Base-by-base conservation (phyloP, 1,140 invertebrate genomes). In the Drosophila sulfurigaster region DNA sequence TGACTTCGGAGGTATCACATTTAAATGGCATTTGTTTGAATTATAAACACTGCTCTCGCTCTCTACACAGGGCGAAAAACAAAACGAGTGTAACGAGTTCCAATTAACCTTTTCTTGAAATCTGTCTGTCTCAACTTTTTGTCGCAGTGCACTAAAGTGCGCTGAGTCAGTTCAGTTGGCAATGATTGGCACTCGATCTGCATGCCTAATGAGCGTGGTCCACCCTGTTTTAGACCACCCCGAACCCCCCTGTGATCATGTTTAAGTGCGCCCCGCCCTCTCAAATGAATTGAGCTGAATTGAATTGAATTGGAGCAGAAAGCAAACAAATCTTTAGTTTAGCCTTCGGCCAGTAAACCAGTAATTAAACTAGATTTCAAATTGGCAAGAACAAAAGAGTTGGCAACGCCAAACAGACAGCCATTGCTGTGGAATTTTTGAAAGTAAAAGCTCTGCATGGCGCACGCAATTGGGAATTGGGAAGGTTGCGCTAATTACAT, bases 401-500 rank as follows among this genome's bases (percentile, higher is more conserved):
- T 59, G 57, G 25, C 41, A 59, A 46, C 57, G 57, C 46, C 20
- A 38, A 35, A 35, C 30, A 54, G 38, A 8, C 10, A 51, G 20
- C 48, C 63, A 63, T 69, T 79, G 78, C 54, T 68, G 59, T 58
- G 80, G 67, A 87, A 78, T 88, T 86, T 87, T 88, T 89, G 83
- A 88, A 88, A 88, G 83, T 88, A 89, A 88, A 89, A 88, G 82
- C 80, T 82, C 48, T 46, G 16, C 57, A 52, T 25, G n/a, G 41
- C 32, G 54, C 70, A 69, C 67, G 69, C 78, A 73, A 76, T 7
- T 32, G 30, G n/a, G 28, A 30, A 30, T 30, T 32, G 32, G 35
- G 69, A 83, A 81, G 78, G 81, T 81, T 81, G 73, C 56, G 65
- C 73, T 67, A 85, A 80, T 83, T 80, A 25, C 15, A 56, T 65